These are phyloP conservation scores for Alligator mississippiensis DNA, from an alignment of 2,113 vertebrate genomes.

Conservation along the genomic window DNA sequence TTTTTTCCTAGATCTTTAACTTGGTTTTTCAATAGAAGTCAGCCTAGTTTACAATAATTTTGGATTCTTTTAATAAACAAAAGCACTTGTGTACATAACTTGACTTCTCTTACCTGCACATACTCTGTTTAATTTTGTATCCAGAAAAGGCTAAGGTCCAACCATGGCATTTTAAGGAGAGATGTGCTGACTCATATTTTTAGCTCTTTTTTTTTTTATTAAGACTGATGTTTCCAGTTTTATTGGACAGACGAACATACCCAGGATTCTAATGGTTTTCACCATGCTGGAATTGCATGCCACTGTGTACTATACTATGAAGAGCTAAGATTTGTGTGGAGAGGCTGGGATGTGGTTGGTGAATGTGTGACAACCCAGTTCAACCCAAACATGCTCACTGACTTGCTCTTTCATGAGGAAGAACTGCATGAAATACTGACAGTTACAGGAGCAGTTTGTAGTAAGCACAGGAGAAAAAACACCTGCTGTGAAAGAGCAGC, in stretches of 20 bases:
- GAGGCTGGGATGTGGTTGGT: not conserved
- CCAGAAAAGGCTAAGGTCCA: not conserved
- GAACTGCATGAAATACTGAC: not conserved
- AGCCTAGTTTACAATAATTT: not conserved
- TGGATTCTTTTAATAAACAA: not conserved
- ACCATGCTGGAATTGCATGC: not conserved
- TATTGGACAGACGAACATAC: not conserved
- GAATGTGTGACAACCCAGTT: not conserved
- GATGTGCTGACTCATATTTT: not conserved
- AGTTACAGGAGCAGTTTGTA: not conserved
- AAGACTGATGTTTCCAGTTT: not conserved
- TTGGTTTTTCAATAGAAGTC: not conserved
- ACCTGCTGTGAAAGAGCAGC: not conserved
- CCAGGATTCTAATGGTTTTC: not conserved
- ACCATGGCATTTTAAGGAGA: not conserved
- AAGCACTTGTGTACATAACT: not conserved
- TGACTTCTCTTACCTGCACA: not conserved
- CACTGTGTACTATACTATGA: not conserved
- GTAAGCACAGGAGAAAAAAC: not conserved
- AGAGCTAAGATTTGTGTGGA: not conserved
- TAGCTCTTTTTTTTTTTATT: not conserved
- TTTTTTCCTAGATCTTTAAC: not conserved
- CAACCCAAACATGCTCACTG: not conserved
- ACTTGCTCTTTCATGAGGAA: not conserved
- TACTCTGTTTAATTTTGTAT: not conserved